phyloP scores from a whole-genome alignment of 2,888 invertebrate species.

The Caenorhabditis wallacei region DNA sequence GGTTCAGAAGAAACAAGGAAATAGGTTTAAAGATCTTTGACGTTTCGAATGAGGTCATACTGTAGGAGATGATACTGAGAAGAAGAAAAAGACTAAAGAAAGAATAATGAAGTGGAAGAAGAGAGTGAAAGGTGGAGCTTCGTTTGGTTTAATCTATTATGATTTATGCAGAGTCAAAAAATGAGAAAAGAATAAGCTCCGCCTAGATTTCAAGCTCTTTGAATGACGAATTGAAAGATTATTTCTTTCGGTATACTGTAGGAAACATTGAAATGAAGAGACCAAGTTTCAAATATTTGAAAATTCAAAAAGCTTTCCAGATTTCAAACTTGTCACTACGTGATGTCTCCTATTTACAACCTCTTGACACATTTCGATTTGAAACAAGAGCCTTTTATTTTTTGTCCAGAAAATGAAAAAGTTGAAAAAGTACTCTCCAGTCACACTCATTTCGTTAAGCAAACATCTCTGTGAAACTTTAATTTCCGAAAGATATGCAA shows the following conservation, averaged over 20 bases:
- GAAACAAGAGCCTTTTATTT: conserved; percentile 28
- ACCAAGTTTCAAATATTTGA: too few relatives aligned
- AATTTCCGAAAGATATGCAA: conserved; percentile 27
- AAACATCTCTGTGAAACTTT: conserved; percentile 34
- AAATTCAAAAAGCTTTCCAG: not conserved
- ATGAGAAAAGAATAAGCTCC: conserved; percentile 7
- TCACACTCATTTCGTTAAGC: conserved; percentile 1
- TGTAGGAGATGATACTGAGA: conserved; percentile 6
- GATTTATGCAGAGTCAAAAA: conserved; percentile 37
- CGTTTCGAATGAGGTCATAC: not conserved
- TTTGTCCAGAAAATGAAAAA: conserved; percentile 11
- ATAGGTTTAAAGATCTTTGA: conserved; percentile 20
- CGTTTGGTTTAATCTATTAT: conserved; percentile 38
- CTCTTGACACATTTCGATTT: conserved; percentile 3
- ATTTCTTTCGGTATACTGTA: not conserved
- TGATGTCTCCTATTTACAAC: conserved; percentile 2
- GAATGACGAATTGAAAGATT: not conserved
- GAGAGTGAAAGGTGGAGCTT: conserved; percentile 15
- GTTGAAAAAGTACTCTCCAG: conserved; percentile 18
- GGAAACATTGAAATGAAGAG: too few relatives aligned
- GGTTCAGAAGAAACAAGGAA: conserved; percentile 8
- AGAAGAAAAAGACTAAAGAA: not conserved
- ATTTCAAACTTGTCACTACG: not conserved
- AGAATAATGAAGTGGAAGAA: not conserved
- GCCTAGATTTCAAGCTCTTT: not conserved